phyloP scores from a whole-genome alignment of 2,797 vertebrate genomes.

The Dermochelys coriacea region DNA sequence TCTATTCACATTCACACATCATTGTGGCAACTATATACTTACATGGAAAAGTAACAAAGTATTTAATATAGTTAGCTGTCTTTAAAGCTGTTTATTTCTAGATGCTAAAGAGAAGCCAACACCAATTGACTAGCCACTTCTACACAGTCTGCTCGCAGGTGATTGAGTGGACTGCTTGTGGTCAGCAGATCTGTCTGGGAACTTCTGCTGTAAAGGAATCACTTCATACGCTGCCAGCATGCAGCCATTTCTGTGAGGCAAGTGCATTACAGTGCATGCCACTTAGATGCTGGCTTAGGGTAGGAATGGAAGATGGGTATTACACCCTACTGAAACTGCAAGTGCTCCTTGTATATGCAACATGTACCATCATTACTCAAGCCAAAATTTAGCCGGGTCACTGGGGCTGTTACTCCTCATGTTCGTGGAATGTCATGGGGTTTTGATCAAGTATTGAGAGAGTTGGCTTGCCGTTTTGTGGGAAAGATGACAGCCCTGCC shows the following conservation, averaged over 20 bases:
- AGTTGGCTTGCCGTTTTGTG: neutral
- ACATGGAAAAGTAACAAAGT: conserved; percentile 38
- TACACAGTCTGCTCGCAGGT: conserved; percentile 42
- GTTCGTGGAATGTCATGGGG: neutral
- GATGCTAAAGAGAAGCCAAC: conserved; percentile 28
- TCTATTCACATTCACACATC: neutral
- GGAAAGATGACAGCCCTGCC: neutral
- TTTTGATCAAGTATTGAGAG: neutral
- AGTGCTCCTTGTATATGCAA: neutral
- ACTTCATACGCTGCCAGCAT: neutral
- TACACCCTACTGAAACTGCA: conserved; percentile 30
- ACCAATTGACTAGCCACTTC: neutral
- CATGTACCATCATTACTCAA: neutral
- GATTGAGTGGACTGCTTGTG: neutral
- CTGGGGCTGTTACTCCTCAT: neutral
- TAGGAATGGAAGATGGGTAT: conserved; percentile 56
- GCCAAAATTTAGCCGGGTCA: neutral
- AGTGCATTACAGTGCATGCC: neutral
- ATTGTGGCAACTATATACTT: conserved; percentile 39
- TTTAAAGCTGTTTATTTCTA: conserved; percentile 63
- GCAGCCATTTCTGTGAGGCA: conserved; percentile 59
- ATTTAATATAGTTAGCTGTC: conserved; percentile 55
- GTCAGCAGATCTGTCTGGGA: neutral
- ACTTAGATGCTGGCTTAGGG: conserved; percentile 12
- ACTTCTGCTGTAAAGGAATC: neutral